Base-by-base conservation (phyloP, 2,797 vertebrate species). In the Morelia viridis region DNA sequence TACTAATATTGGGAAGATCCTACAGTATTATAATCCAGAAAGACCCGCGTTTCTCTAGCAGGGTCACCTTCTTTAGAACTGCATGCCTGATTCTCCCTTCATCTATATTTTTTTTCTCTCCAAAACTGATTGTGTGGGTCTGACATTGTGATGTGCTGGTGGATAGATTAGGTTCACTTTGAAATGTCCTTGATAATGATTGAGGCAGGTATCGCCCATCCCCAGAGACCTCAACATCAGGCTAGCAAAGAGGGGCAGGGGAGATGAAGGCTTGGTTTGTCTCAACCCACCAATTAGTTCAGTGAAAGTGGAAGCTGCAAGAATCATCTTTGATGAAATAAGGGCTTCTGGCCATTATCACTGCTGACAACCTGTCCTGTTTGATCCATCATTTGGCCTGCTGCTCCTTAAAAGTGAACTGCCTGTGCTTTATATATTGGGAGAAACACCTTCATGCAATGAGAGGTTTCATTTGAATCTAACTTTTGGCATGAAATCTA, bases 131-230 rank as follows among this genome's bases (percentile, higher is more conserved):
- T 62, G 3, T 83, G 68, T 65, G 60, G 50, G 24, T 83, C 10
- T 90, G 46, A 57, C 50, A 28, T 85, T 87, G 50, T 26, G 64
- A 50, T 19, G 80, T 57, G 35, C 46, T 56, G 12, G 24, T 46
- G 46, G 46, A 46, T 90, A 68, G 89, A 17, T 92, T 87, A 15
- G 31, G 50, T 83, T 90, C n/a, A 65, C 68, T 22, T 28, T 90
- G 85, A 90, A 90, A 83, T 83, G 41, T 64, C 60, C 50, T 92
- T 88, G 84, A 90, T 83, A 88, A 84, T 87, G 85, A 92, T 92
- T 88, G 89, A 65, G 61, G 19, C 28, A 71, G 85, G 85, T 89
- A 90, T 46, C n/a, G 46, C 46, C 64, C 90, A 60, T 24, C 53
- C 90, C 68, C 88, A 88, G 35, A 84, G 85, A 85, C n/a, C n/a